Evolutionary conservation across 2,888 invertebrate genomes (phyloP).

Genomic region (Sinotaia quadrata): DNA sequence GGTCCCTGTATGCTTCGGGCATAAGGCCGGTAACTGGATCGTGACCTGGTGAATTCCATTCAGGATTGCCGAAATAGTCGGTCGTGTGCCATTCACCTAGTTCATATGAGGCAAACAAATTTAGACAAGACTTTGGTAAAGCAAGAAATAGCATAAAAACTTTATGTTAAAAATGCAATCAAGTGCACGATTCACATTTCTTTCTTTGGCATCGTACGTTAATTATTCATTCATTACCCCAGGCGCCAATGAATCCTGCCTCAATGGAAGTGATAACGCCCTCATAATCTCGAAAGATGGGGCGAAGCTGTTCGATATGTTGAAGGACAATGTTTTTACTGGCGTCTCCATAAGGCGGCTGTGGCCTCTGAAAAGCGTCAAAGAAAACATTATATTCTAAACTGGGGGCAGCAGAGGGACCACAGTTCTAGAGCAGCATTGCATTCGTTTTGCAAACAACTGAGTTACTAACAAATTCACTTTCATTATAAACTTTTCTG

Average conservation of each 20-base stretch:
- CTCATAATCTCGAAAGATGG: constrained; percentile 30
- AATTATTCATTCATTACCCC: no score
- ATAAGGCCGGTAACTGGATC: neutral
- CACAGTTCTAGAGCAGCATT: no score
- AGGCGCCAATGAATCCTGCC: constrained; percentile 39
- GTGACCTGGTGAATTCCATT: neutral
- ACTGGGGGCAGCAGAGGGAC: no score
- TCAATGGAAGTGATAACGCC: constrained; percentile 33
- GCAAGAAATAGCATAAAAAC: neutral
- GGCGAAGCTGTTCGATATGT: constrained; percentile 34
- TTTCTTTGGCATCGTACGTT: neutral
- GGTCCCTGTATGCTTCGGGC: neutral
- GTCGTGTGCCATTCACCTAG: neutral
- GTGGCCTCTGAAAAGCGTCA: constrained; percentile 21
- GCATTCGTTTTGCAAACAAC: no score
- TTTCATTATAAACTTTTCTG: no score
- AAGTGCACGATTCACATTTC: neutral
- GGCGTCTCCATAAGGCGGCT: constrained; percentile 36
- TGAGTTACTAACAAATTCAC: no score
- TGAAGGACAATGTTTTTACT: constrained; percentile 29
- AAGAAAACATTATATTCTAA: no score
- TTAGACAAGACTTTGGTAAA: neutral
- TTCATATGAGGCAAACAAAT: no score
- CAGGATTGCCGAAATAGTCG: neutral
- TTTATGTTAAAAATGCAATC: neutral